Percentiles rank a stretch among this genome's conserved stretches.
Evolutionary conservation across 2,113 vertebrate species (phyloP).

Genomic region (Erythrocercus mccallii): DNA sequence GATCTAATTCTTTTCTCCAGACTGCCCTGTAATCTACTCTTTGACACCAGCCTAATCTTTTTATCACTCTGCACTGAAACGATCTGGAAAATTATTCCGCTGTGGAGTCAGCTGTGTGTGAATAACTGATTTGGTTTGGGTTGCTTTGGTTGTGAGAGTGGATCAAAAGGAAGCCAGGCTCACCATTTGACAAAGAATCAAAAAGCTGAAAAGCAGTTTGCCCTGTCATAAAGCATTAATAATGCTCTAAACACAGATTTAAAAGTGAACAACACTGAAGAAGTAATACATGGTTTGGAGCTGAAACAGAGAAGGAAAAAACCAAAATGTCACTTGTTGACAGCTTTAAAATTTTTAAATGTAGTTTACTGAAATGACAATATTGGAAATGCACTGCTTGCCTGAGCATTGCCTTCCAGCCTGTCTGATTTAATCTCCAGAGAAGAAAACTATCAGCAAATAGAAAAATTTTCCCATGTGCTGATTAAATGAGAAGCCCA

Average conservation of each 20-base stretch:
- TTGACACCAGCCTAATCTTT: constrained; percentile 23
- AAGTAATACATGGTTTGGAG: neutral
- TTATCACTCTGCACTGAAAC: constrained; percentile 25
- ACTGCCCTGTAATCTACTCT: constrained; percentile 8
- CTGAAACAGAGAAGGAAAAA: neutral
- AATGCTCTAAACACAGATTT: neutral
- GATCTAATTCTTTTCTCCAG: neutral
- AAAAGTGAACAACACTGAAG: neutral
- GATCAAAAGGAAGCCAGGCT: constrained; percentile 17
- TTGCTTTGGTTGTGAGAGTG: neutral
- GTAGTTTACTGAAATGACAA: neutral
- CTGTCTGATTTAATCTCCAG: neutral
- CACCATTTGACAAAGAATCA: neutral
- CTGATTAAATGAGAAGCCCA: neutral
- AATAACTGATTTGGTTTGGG: neutral
- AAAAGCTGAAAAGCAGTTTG: neutral
- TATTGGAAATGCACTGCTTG: neutral
- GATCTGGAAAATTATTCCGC: constrained; percentile 41
- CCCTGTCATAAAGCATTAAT: neutral
- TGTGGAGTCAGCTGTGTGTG: neutral
- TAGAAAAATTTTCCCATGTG: neutral
- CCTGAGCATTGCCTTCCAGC: neutral
- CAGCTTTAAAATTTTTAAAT: neutral
- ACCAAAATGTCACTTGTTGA: neutral
- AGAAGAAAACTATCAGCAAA: neutral